Evolutionary conservation across 2,113 vertebrate genomes (phyloP).

Genomic region (Ceratotherium simum): DNA sequence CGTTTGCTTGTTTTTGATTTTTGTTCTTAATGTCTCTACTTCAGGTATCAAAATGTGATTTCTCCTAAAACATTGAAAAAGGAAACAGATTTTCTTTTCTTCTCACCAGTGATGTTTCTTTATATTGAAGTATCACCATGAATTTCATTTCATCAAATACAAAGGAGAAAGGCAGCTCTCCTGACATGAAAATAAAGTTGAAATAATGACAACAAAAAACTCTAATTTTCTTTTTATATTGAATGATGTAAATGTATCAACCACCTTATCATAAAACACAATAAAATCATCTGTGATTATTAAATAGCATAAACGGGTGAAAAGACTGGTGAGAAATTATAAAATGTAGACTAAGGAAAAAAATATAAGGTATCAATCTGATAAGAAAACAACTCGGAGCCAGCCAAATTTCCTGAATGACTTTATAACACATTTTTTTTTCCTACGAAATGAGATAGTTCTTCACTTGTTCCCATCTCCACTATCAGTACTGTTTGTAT

Average conservation of each 20-base stretch:
- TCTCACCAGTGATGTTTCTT: not conserved
- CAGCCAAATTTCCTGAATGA: not conserved
- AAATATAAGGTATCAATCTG: not conserved
- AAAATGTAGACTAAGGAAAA: not conserved
- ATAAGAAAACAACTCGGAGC: not conserved
- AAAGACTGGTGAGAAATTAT: not conserved
- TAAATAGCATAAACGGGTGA: not conserved
- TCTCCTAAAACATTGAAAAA: not conserved
- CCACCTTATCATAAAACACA: not conserved
- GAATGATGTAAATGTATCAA: not conserved
- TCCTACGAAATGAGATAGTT: not conserved
- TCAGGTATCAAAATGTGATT: not conserved
- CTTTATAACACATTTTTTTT: fast-evolving
- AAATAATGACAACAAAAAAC: not conserved
- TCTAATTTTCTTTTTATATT: not conserved
- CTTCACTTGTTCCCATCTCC: not conserved
- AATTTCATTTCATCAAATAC: not conserved
- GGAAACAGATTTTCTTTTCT: not conserved
- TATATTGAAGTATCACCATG: not conserved
- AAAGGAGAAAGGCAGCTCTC: not conserved
- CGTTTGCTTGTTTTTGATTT: not conserved
- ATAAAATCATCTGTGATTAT: not conserved
- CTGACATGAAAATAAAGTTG: not conserved
- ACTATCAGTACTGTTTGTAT: not conserved
- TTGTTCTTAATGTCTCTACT: not conserved